Evolutionary conservation across 2,113 vertebrate species (phyloP).

Genomic region (Sinocyclocheilus grahami): DNA sequence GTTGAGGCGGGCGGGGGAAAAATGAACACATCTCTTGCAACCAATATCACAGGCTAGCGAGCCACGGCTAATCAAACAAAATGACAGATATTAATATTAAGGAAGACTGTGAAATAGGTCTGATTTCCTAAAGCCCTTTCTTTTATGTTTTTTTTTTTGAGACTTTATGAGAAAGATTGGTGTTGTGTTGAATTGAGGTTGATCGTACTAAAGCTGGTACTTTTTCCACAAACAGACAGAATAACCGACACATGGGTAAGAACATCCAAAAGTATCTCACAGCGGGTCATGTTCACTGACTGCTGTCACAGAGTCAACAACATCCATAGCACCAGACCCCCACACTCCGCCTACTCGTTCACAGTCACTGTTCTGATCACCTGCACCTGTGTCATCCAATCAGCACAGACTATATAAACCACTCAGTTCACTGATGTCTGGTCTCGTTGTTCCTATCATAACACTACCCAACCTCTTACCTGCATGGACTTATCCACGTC

Average conservation of each 20-base stretch:
- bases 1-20: not conserved
- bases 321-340: too few species aligned
- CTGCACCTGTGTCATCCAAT: too few species aligned
- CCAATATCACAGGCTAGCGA: not conserved
- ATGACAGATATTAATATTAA: not conserved
- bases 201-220: not conserved
- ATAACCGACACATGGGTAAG: not conserved
- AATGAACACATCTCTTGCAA: not conserved
- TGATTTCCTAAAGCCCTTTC: not conserved
- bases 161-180: too few species aligned
- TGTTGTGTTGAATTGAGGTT: not conserved
- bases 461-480: too few species aligned
- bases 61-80: slow-evolving; percentile 13
- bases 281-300: too few species aligned
- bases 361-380: too few species aligned
- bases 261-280: not conserved
- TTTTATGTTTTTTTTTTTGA: not conserved
- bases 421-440: too few species aligned
- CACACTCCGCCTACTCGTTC: too few species aligned
- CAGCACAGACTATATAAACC: too few species aligned
- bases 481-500: too few species aligned
- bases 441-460: too few species aligned
- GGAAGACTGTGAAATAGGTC: not conserved
- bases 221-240: not conserved
- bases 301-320: too few species aligned